phyloP scores from a whole-genome alignment of 2,888 invertebrate species.

The Drosophila aldrichi region DNA sequence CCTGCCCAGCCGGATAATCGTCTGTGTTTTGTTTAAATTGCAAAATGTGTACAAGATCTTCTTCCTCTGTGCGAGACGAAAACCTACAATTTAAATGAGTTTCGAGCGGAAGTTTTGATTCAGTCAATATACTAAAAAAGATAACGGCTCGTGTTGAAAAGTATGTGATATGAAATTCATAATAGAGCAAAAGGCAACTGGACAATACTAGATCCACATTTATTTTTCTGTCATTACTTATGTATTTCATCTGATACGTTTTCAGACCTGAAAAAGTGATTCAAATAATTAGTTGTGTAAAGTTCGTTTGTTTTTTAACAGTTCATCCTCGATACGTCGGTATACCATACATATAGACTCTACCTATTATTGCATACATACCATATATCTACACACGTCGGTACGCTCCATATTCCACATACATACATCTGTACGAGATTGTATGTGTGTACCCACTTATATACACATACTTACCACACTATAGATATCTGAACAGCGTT shows the following conservation, averaged over 20 bases:
- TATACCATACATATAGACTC: not conserved
- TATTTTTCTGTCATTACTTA: not conserved
- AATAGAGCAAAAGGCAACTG: not conserved
- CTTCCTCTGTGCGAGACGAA: not conserved
- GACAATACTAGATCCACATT: not conserved
- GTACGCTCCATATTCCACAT: conserved; percentile 25
- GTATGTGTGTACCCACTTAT: not conserved
- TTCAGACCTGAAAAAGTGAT: not conserved
- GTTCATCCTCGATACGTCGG: not conserved
- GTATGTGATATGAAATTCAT: not conserved
- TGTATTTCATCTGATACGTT: not conserved
- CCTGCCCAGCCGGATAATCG: conserved; percentile 13
- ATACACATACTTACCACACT: conserved; percentile 11
- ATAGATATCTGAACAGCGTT: conserved; percentile 21
- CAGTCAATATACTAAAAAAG: not conserved
- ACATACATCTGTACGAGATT: not conserved
- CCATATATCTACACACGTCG: conserved; percentile 1
- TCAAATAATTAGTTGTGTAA: not conserved
- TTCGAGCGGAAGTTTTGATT: not conserved
- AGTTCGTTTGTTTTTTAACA: not conserved
- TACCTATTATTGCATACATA: conserved; percentile 5
- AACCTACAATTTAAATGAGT: not conserved
- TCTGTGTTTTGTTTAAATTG: conserved; percentile 34
- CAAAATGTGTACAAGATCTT: conserved; percentile 32
- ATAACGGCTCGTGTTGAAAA: not conserved